phyloP scores from a whole-genome alignment of 2,888 invertebrate species.

The Tryphoninae sp. region DNA sequence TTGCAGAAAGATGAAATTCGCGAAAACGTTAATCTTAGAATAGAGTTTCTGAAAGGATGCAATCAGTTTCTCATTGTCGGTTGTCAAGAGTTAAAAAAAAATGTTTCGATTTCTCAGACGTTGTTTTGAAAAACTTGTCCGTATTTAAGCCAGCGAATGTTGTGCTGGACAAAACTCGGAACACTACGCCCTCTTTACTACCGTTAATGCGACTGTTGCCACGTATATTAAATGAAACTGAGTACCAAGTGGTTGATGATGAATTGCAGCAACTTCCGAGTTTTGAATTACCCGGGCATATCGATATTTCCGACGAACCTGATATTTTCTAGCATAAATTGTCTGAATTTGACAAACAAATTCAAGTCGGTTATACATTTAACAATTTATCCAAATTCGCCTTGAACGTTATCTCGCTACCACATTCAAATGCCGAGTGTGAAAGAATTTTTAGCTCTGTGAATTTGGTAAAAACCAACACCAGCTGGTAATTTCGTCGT shows the following conservation, averaged over 20 bases:
- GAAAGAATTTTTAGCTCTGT: conserved; percentile 51
- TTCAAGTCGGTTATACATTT: conserved; percentile 30
- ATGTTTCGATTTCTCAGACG: conserved; percentile 65
- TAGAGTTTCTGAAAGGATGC: conserved; percentile 39
- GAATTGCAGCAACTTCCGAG: conserved; percentile 45
- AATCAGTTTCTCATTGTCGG: conserved; percentile 54
- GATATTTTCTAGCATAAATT: conserved; percentile 49
- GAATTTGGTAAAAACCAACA: conserved; percentile 46
- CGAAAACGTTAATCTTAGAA: background rate
- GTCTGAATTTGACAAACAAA: conserved; percentile 18
- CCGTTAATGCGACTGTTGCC: conserved; percentile 32
- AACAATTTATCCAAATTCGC: conserved; percentile 46
- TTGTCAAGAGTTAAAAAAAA: conserved; percentile 58
- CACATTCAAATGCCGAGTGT: conserved; percentile 58
- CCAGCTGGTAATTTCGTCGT: conserved; percentile 29
- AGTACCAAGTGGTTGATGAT: conserved; percentile 46
- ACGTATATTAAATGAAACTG: conserved; percentile 5
- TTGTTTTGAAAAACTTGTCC: conserved; percentile 37
- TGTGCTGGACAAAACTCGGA: conserved; percentile 31
- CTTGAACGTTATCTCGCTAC: conserved; percentile 45
- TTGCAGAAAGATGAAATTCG: conserved; percentile 46
- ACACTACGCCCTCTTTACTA: conserved; percentile 35
- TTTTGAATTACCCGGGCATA: conserved; percentile 38
- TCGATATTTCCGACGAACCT: conserved; percentile 1
- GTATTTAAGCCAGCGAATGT: conserved; percentile 46